Evolutionary conservation across 2,113 vertebrate species (phyloP), one percentile per base, ranked within the genome.

Genomic region (Tachycineta bicolor): DNA sequence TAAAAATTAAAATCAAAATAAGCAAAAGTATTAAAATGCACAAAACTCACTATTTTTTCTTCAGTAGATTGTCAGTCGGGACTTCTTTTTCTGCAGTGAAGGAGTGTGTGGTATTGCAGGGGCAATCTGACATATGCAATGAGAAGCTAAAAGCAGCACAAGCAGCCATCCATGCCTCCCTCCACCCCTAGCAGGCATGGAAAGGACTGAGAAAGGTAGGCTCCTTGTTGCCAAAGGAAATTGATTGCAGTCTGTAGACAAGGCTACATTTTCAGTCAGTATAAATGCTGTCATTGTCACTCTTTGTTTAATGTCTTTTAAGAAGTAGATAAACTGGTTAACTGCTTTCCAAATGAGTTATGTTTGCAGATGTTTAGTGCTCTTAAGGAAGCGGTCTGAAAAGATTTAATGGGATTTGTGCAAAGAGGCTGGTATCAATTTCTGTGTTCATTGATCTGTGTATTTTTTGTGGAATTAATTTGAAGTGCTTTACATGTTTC

Each of bases 341-440:
- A 83, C 50, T 67, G 22, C 34, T 86, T 92, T 83, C 71, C 33
- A 80, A 93, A 49, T 26, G 21, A 74, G 18, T 62, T 88, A 7
- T 79, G 28, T 88, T 92, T 88, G 50, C 64, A 81, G 47, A 78
- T 24, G 21, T 68, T 91, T 79, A 90, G 31, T 60, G 79, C 86
- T 92, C 76, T 90, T 77, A 86, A 74, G 71, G 28, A 90, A 88
- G 47, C 44, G 24, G 16, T 47, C 68, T 70, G 68, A 19, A 62
- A 55, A 87, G 49, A 44, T 56, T 89, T 93, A 86, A 71, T 78
- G 58, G 62, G 52, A 59, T 77, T 26, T 69, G 23, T 70, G 28
- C 49, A 74, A 77, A 91, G 71, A 89, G 47, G 19, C 34, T 81
- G 25, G 21, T 59, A 70, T 86, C 44, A 90, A 33, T 81, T 94